Conservation (phyloP, 2,797 vertebrate genomes). For the Limnodromus scolopaceus region DNA sequence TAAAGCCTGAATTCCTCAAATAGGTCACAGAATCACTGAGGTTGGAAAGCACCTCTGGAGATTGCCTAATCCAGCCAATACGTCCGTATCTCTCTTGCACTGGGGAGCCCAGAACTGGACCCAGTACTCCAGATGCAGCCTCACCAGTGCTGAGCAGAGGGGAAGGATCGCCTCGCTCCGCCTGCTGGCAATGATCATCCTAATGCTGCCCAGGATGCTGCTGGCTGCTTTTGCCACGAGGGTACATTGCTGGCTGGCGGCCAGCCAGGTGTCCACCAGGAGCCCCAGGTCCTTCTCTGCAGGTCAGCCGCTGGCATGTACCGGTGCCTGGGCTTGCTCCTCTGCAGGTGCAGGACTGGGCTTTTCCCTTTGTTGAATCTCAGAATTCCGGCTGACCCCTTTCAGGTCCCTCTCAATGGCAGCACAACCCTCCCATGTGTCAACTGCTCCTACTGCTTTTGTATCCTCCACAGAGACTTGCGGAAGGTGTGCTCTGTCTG, state of each 20-base stretch:
- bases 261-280: background rate
- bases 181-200: fast-evolving
- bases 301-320: fast-evolving
- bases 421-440: background rate
- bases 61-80: background rate
- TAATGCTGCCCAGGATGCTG: background rate
- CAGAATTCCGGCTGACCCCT: fast-evolving
- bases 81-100: fast-evolving
- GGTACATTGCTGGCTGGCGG: fast-evolving
- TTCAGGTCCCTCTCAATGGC: background rate
- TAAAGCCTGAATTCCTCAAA: background rate
- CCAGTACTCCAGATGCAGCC: background rate
- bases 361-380: background rate
- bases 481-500: background rate
- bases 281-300: background rate
- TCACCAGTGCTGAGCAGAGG: background rate
- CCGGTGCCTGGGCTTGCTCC: background rate
- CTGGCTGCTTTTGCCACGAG: background rate
- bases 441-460: fast-evolving
- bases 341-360: fast-evolving
- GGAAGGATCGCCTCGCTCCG: background rate
- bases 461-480: fast-evolving
- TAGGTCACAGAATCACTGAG: background rate
- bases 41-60: background rate
- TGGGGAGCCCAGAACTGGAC: background rate